phyloP scores from a whole-genome alignment of 2,113 vertebrate genomes.

The Grus americana region DNA sequence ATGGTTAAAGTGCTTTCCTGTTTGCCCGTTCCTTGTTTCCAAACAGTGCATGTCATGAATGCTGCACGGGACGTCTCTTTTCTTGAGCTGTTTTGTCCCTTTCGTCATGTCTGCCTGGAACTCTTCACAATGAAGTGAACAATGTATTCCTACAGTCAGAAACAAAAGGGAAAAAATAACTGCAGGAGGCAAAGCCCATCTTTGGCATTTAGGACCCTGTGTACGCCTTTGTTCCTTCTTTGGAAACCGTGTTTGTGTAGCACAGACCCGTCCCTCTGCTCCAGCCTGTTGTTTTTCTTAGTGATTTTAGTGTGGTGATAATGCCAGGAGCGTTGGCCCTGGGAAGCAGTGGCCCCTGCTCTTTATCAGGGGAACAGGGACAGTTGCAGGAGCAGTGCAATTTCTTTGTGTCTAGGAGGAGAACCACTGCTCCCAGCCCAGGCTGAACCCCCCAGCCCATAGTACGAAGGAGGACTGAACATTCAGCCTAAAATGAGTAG shows the following conservation, averaged over 20 bases:
- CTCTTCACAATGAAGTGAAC: constrained; percentile 5
- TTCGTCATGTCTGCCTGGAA: constrained; percentile 53
- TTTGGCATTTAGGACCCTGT: not conserved
- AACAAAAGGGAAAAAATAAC: constrained; percentile 48
- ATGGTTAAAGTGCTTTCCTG: constrained; percentile 28
- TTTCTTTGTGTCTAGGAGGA: not conserved
- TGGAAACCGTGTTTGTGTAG: constrained; percentile 19
- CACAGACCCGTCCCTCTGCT: not conserved
- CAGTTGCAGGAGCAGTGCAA: not conserved
- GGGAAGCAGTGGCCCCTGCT: not conserved
- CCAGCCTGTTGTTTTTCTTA: not conserved
- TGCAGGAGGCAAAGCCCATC: constrained; percentile 30
- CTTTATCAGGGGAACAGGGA: not conserved
- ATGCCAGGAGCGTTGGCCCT: constrained; percentile 6
- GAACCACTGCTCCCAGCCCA: accelerated
- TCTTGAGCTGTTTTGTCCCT: constrained; percentile 39
- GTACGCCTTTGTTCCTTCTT: not conserved
- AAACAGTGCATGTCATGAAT: not conserved
- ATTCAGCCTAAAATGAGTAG: not conserved
- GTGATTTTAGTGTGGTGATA: not conserved
- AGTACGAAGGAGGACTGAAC: accelerated
- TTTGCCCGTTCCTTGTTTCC: constrained; percentile 25
- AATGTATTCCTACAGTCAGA: not conserved
- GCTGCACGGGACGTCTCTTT: constrained; percentile 18
- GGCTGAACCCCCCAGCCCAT: not conserved